Percentiles rank a stretch among this genome's conserved stretches.
Conservation (phyloP, 2,113 vertebrate species). For the Tenebrosternarchus preto region DNA sequence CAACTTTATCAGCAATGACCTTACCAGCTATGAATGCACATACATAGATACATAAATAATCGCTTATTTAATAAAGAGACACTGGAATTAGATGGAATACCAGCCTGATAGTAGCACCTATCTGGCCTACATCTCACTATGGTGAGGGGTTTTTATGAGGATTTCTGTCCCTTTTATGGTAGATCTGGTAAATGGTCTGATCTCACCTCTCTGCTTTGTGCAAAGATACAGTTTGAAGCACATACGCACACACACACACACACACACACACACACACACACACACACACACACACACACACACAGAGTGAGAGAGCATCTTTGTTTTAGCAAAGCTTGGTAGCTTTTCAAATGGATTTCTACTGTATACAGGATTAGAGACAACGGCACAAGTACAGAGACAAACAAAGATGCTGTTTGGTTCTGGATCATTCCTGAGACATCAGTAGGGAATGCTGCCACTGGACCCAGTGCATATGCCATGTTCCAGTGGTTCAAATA, state of each 20-base stretch:
- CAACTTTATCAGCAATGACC: too few relatives aligned
- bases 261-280: neutral
- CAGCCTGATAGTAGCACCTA: neutral
- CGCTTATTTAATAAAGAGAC: neutral
- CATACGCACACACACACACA: neutral
- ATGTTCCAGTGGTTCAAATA: neutral
- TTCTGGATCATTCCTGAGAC: neutral
- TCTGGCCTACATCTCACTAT: neutral
- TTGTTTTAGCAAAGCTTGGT: neutral
- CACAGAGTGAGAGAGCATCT: neutral
- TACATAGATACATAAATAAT: too few relatives aligned
- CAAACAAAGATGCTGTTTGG: slow-evolving; percentile 14
- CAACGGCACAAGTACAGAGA: neutral
- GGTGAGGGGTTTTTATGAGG: neutral
- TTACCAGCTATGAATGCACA: too few relatives aligned
- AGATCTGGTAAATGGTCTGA: neutral
- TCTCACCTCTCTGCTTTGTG: neutral
- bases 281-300: neutral
- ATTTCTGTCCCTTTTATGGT: neutral
- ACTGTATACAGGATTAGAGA: slow-evolving; percentile 6
- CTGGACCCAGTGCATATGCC: neutral
- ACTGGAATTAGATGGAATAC: neutral
- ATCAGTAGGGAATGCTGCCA: neutral
- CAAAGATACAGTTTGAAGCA: neutral
- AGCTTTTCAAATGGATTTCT: neutral